A percentile compares a stretch with the other conserved stretches of the same genome.
These are phyloP conservation scores for Trissonchulus latispiculum DNA, from an alignment of 2,888 invertebrate genomes.

Conservation along the genomic window DNA sequence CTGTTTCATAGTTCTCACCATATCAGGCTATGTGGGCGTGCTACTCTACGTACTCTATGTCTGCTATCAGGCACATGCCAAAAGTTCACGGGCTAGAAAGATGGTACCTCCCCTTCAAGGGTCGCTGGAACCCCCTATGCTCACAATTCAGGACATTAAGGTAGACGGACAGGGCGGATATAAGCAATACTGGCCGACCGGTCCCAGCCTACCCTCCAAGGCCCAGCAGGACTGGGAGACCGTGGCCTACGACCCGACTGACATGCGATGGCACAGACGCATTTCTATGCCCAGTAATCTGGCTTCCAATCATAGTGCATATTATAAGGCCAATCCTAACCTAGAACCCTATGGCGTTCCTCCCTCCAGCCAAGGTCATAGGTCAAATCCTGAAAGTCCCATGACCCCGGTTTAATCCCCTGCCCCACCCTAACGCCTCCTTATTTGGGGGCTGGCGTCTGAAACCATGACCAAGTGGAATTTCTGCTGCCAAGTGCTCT, in stretches of 20 bases:
- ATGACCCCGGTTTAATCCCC: no score
- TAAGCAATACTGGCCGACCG: neutral
- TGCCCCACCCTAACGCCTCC: no score
- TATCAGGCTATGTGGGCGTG: constrained; percentile 19
- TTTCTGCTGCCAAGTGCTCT: no score
- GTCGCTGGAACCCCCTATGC: neutral
- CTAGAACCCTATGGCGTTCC: no score
- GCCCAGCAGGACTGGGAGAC: neutral
- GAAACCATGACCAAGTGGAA: no score
- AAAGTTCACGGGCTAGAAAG: neutral
- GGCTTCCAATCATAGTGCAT: neutral
- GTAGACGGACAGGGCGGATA: neutral
- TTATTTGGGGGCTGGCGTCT: no score
- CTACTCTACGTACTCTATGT: constrained; percentile 1
- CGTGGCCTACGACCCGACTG: neutral
- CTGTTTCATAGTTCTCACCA: constrained; percentile 24
- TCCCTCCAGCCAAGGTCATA: no score
- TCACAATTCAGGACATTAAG: neutral
- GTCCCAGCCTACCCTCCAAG: neutral
- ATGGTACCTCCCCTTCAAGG: neutral
- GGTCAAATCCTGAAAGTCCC: no score
- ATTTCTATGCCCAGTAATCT: neutral
- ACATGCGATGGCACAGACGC: neutral
- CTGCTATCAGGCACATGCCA: neutral
- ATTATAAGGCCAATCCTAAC: neutral